Evolutionary conservation across 2,888 invertebrate genomes (phyloP), one percentile per base, ranked within the genome.

Genomic region (Limnephilus marmoratus): DNA sequence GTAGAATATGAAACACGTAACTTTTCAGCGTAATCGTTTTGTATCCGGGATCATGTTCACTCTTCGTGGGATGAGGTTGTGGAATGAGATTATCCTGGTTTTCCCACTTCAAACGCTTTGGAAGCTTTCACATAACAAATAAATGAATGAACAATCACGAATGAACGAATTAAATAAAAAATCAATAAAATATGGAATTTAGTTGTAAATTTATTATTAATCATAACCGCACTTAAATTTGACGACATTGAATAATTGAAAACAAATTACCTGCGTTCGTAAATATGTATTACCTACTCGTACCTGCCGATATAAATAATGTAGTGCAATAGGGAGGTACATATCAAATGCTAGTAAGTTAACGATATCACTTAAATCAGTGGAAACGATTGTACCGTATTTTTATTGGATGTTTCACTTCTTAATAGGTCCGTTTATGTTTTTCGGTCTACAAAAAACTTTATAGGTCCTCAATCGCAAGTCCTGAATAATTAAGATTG

Each of bases 381-480:
- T 88, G 87, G 81, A 81, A 90, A 45, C 82, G 45, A 90, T 90
- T 90, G 90, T 49, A 29, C 45, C 82, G 41, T 80, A 83, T 86
- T 93, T 92, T 93, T 93, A 93, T 93, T 93, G 91, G 91, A 93
- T 91, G 93, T 93, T 93, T 90, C 92, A 92, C 92, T 92, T 91
- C 92, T 92, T 92, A 92, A 92, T 90, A 91, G 93, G 87, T 92
- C 90, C 90, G 91, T 93, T 92, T 92, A 93, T 92, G 86, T 82
- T 90, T 90, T 80, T 85, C 37, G 86, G 85, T 90, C 90, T 91
- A 91, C 87, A 89, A 91, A 91, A 93, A 85, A 91, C 85, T 93
- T 93, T 93, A 92, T 92, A 91, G 93, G 87, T 81, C 82, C 85
- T 93, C 93, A 92, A 83, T 91, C 92, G 92, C 92, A 91, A 92